These are phyloP conservation scores for Acyrthosiphon pisum DNA, from an alignment of 1,140 invertebrate genomes.

Conservation along the genomic window DNA sequence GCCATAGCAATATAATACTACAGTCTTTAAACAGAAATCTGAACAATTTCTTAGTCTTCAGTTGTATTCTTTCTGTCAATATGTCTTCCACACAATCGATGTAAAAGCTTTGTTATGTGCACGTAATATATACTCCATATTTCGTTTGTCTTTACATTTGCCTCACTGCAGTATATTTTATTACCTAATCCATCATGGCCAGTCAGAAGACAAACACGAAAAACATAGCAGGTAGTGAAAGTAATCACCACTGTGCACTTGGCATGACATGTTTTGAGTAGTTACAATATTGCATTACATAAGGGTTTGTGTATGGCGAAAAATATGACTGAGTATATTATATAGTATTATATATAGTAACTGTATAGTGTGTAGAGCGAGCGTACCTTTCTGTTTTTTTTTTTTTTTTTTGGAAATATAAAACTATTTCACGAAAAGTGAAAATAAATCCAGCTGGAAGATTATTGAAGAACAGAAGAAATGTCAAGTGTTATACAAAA, in stretches of 20 bases:
- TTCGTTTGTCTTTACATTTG: background rate
- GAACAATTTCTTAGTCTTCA: background rate
- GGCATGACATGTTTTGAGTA: slow-evolving; percentile 26
- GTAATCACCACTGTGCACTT: slow-evolving; percentile 15
- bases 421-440: background rate
- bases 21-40: background rate
- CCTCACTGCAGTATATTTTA: background rate
- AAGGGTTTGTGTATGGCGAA: background rate
- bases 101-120: background rate
- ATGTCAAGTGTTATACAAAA: background rate
- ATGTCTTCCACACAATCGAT: background rate
- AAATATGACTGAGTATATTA: slow-evolving; percentile 5
- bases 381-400: background rate
- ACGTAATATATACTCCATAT: background rate
- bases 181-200: slow-evolving; percentile 2
- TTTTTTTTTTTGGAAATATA: background rate
- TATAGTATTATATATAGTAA: background rate
- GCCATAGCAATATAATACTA: background rate
- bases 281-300: slow-evolving; percentile 8
- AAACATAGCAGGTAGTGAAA: background rate
- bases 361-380: background rate
- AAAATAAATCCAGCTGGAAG: background rate
- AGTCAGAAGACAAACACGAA: slow-evolving; percentile 27
- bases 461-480: background rate
- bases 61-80: background rate